phyloP scores from a whole-genome alignment of 2,797 vertebrate species.

The Emys orbicularis region DNA sequence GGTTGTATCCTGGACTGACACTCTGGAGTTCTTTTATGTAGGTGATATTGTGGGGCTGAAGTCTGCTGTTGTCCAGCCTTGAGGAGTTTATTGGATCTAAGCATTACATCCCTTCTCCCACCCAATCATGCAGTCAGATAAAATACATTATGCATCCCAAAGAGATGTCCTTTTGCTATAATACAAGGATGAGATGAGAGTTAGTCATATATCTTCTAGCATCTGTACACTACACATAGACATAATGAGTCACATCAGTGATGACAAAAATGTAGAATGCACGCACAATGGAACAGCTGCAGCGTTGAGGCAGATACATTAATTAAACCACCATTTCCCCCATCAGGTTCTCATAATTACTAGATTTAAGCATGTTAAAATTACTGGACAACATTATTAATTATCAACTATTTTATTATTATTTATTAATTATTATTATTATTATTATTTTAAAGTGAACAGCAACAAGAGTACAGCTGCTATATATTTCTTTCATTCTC shows the following conservation, averaged over 20 bases:
- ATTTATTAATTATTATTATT: too few relatives aligned
- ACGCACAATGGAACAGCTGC: too few relatives aligned
- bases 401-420: too few relatives aligned
- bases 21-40: not conserved
- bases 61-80: not conserved
- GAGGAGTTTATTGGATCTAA: not conserved
- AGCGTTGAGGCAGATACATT: too few relatives aligned
- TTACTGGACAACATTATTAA: not conserved
- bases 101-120: not conserved
- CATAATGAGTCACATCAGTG: too few relatives aligned
- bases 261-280: too few relatives aligned
- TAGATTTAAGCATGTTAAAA: not conserved
- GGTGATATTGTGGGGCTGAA: not conserved
- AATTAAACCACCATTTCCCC: too few relatives aligned
- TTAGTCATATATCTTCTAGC: too few relatives aligned
- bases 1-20: not conserved
- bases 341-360: not conserved
- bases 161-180: not conserved
- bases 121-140: not conserved
- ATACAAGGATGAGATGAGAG: too few relatives aligned
- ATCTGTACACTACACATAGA: too few relatives aligned
- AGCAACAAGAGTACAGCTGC: not conserved
- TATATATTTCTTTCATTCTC: not conserved
- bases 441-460: not conserved
- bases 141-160: not conserved